Base-by-base conservation (phyloP, 2,797 vertebrate genomes). In the Australoheros facetus region DNA sequence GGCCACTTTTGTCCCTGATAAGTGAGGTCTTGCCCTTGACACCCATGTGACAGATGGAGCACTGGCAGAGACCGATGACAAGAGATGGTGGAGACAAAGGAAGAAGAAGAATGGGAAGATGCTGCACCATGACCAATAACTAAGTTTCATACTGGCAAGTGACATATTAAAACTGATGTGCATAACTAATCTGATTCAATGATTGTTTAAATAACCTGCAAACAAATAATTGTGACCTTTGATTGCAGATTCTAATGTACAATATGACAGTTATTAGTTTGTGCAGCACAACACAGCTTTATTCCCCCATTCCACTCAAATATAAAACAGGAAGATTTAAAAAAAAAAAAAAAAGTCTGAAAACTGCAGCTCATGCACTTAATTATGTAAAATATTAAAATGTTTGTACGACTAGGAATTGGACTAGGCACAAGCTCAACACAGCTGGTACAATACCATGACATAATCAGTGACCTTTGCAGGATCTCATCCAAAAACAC, bases 11-110 rank as follows among this genome's bases (percentile, higher is more conserved):
- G 75, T 28, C 37, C 17, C 60, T 75, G 1, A 4, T 28, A 66
- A 78, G 48, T 0, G 16, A 72, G 56, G 59, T 79, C 73, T 42
- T 53, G 71, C 57, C 74, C 71, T 77, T 45, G 39, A 84, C 75
- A 78, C 71, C 73, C 51, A 64, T 71, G 70, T 71, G 77, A 83
- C 85, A 90, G 88, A 86, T 82, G 84, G 78, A 78, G 75, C 57
- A 34, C 51, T 14, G 56, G 71, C 60, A 75, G 58, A 79, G 79
- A 90, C 45, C 53, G 73, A 84, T 70, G 84, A 79, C 58, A 62
- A 62, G 71, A 76, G 72, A 79, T 30, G 70, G 17, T 30, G 70
- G 17, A 53, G 10, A 56, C 14, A 5, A 16, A 73, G 32, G 19
- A 62, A 34, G 34, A 39, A 62, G 34, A 39, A 37, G 13, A 51